These are phyloP conservation scores for Gari tellinella DNA, from an alignment of 2,888 invertebrate genomes.

Conservation along the genomic window DNA sequence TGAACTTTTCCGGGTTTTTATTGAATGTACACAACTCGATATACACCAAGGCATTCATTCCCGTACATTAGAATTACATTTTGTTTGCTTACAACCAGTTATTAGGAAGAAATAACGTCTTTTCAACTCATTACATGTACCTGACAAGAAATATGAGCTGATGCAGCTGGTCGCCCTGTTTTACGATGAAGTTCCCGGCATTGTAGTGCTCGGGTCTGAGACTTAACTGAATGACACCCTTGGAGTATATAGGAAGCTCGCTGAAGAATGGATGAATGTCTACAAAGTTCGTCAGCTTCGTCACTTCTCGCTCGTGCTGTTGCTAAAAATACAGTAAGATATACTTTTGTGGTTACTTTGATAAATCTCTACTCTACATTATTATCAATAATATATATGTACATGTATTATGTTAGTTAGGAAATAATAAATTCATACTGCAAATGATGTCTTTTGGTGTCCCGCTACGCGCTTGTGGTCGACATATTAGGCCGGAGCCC, in stretches of 20 bases:
- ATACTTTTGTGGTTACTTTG: too few relatives aligned
- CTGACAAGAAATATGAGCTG: constrained; percentile 70
- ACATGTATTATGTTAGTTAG: too few relatives aligned
- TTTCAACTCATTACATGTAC: too few relatives aligned
- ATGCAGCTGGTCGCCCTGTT: constrained; percentile 71
- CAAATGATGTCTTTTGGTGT: too few relatives aligned
- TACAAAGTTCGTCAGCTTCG: constrained; percentile 63
- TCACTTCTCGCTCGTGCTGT: constrained; percentile 46
- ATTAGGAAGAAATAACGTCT: background rate
- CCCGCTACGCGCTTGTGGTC: too few relatives aligned
- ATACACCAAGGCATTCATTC: too few relatives aligned
- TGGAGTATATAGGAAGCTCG: constrained; percentile 58
- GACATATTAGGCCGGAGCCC: too few relatives aligned
- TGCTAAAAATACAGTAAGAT: constrained; percentile 23
- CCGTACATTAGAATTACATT: background rate
- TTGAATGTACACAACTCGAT: too few relatives aligned
- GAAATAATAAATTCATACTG: too few relatives aligned
- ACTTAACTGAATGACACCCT: constrained; percentile 71
- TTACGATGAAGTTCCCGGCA: constrained; percentile 65
- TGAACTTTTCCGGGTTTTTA: too few relatives aligned
- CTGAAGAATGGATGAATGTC: constrained; percentile 72
- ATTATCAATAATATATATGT: too few relatives aligned
- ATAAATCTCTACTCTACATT: too few relatives aligned
- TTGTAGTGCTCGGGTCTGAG: constrained; percentile 64
- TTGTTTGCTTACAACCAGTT: background rate